Evolutionary conservation across 1,140 invertebrate genomes (phyloP), one percentile per base, ranked within the genome.

Genomic region (Ephestia elutella): DNA sequence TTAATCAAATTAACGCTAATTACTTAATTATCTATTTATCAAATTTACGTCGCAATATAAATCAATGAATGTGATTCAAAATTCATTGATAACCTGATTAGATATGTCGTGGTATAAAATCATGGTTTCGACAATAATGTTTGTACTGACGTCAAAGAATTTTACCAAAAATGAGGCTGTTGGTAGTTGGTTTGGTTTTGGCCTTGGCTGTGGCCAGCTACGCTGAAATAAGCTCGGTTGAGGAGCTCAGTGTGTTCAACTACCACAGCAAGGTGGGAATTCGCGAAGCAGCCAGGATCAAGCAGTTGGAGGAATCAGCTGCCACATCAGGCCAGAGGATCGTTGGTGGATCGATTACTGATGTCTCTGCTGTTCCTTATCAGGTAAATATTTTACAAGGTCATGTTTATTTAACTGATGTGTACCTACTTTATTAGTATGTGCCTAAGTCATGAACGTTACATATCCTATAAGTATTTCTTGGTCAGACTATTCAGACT

Each of bases 191-290:
- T n/a, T 19, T 63, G 7, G 20, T 60, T 17, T 28, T 72, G 38
- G 51, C 59, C 21, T 13, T 65, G 32, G 67, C 61, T 49, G 44
- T 54, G 35, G 54, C 49, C 0, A 50, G 49, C n/a, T 60, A 51
- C 54, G 58, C 63, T 17, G 63, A 68, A 21, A 44, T 56, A 5
- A 53, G 54, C 21, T 20, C 38, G 21, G 8, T 53, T 49, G 55
- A 65, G 11, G 65, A 68, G 11, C 17, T 63, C 4, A 32, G 49
- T 30, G 20, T 56, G 0, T 71, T 56, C 19, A 57, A 63, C 54
- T 79, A 79, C 49, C 76, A 79, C 32, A 38, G 8, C 11, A 66
- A 32, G n/a, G 54, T 67, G 15, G 73, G 76, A 60, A 75, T 79
- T 50, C 63, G 68, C 32, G 28, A 57, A 56, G 74, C 74, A 13